Evolutionary conservation across 2,797 vertebrate species (phyloP), one percentile per base, ranked within the genome.

Genomic region (Rhinogobio ventralis): DNA sequence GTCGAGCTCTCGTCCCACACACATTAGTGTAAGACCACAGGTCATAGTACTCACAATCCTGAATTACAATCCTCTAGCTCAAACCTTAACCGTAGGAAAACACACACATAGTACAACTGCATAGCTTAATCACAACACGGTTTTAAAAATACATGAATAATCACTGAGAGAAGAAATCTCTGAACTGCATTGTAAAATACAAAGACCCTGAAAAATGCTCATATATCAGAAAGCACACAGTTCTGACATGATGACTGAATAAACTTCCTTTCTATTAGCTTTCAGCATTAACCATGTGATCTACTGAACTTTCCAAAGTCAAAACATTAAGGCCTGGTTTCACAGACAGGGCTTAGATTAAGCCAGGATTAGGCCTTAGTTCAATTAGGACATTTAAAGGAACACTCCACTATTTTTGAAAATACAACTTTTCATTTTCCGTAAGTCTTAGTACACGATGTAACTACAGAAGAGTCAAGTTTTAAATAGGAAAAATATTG

Each of bases 1-100:
- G n/a, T 81, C 17, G 5, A 82, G 39, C n/a, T 55, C 66, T 81
- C 36, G 23, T 72, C 53, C 80, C 80, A 81, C 67, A 81, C 67
- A 81, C 39, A 78, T 64, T 78, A 78, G 57, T 3, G 0, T 25
- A 78, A 78, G 55, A 62, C 75, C 75, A 78, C 15, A 0, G 69
- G 81, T 74, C 69, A 51, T 2, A 64, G 57, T 13, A n/a, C 51
- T 69, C 79, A 39, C 66, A 69, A 8, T 42, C 49, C 64, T 74
- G 39, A 82, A 74, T 64, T 64, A 45, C 51, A 45, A 15, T 57
- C 17, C 76, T 78, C 36, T 46, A 46, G 42, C 28, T 74, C n/a
- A 72, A 72, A 64, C 55, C 71, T 28, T 64, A 46, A 57, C 15
- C 2, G 14, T 28, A n/a, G 36, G 51, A 78, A 84, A 71, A 71